These are phyloP conservation scores for Caprella mutica DNA, from an alignment of 2,888 invertebrate genomes.

Conservation along the genomic window DNA sequence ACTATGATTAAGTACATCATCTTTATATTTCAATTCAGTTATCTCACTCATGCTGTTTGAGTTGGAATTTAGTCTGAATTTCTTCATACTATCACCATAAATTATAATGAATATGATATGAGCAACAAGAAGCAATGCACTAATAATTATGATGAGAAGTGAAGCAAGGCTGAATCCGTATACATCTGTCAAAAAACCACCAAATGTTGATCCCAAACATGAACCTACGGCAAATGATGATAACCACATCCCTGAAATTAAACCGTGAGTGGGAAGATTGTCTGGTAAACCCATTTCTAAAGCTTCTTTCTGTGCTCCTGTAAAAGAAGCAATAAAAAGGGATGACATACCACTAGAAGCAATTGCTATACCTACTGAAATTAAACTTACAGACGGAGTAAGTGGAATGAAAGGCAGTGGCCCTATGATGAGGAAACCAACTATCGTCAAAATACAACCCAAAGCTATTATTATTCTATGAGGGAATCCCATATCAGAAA, in stretches of 20 bases:
- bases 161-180: constrained; percentile 60
- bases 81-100: too few relatives aligned
- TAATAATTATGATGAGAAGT: constrained; percentile 55
- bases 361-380: constrained; percentile 43
- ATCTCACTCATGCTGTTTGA: too few relatives aligned
- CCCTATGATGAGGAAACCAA: constrained; percentile 60
- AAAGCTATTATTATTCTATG: constrained; percentile 57
- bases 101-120: too few relatives aligned
- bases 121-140: too few relatives aligned
- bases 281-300: constrained; percentile 69
- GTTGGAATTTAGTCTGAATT: too few relatives aligned
- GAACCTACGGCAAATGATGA: constrained; percentile 79
- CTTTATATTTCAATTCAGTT: too few relatives aligned
- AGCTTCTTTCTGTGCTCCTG: constrained; percentile 65
- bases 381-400: constrained; percentile 10
- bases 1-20: too few relatives aligned
- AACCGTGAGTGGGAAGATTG: constrained; percentile 73
- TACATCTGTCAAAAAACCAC: constrained; percentile 59
- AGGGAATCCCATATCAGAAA: constrained; percentile 57
- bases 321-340: constrained; percentile 72
- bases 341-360: constrained; percentile 78
- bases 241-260: constrained; percentile 82
- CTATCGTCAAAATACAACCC: constrained; percentile 55
- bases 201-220: constrained; percentile 65
- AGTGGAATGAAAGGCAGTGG: constrained; percentile 58